phyloP scores from a whole-genome alignment of 2,888 invertebrate species.

The Rotaria magnacalcarata region DNA sequence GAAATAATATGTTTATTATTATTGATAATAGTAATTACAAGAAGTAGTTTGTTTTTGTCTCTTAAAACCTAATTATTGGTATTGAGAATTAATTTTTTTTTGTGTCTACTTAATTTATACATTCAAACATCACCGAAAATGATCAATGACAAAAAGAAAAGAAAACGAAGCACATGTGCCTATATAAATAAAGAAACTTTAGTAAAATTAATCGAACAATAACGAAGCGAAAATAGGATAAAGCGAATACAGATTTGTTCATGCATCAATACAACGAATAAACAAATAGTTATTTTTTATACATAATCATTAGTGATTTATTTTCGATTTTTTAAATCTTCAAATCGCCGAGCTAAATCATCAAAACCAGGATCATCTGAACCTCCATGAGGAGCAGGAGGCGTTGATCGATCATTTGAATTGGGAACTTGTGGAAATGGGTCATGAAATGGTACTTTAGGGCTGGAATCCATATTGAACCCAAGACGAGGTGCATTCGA shows the following conservation, averaged over 20 bases:
- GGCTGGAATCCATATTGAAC: background rate
- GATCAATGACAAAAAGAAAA: too few species aligned
- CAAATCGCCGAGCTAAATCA: constrained; percentile 31
- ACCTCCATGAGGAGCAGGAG: background rate
- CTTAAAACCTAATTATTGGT: background rate
- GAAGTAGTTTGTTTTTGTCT: too few species aligned
- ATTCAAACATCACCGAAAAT: background rate
- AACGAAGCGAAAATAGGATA: background rate
- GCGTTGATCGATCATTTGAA: background rate
- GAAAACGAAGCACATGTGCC: too few species aligned
- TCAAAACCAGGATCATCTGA: constrained; percentile 17
- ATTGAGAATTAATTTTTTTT: background rate
- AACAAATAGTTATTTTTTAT: background rate
- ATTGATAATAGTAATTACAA: background rate
- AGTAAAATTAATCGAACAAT: background rate
- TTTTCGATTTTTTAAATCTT: constrained; percentile 34
- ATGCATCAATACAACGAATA: background rate
- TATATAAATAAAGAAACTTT: background rate
- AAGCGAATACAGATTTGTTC: background rate
- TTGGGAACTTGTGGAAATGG: constrained; percentile 13
- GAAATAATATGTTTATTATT: background rate
- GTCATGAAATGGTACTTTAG: background rate
- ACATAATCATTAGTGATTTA: background rate
- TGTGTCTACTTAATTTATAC: background rate
- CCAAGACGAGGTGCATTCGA: background rate